A percentile compares a stretch with the other conserved stretches of the same genome.
Conservation (phyloP, 2,888 invertebrate species). For the Cephus spinipes region DNA sequence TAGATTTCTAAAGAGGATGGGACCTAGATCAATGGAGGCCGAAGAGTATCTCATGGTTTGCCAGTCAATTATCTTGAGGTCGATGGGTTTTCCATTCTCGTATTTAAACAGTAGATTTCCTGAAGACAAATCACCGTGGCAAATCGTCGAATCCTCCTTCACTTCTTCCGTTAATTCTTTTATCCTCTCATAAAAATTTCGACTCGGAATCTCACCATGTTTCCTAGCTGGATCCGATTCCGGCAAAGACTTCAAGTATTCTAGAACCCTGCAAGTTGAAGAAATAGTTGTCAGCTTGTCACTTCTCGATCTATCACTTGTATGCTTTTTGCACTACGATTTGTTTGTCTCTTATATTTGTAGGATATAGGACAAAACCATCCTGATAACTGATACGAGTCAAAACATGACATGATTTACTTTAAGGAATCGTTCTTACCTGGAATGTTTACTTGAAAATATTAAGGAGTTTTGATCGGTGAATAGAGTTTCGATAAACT, state of each 20-base stretch:
- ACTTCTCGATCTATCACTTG: neutral
- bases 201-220: conserved; percentile 23
- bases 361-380: no score
- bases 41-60: conserved; percentile 50
- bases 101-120: conserved; percentile 49
- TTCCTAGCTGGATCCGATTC: conserved; percentile 20
- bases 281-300: neutral
- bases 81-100: conserved; percentile 40
- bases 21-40: conserved; percentile 46
- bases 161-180: conserved; percentile 18
- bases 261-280: neutral
- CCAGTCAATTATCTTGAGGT: conserved; percentile 55
- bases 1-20: conserved; percentile 15
- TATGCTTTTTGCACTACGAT: neutral
- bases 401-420: neutral
- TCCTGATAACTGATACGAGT: no score
- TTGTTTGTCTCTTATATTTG: neutral
- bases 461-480: neutral
- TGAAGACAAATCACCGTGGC: conserved; percentile 47
- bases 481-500: conserved; percentile 40
- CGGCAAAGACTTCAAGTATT: neutral
- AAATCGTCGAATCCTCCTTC: conserved; percentile 45
- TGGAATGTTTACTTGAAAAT: neutral
- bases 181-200: conserved; percentile 18
- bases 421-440: neutral